Conservation (phyloP, 2,113 vertebrate genomes). For the Arenaria interpres region DNA sequence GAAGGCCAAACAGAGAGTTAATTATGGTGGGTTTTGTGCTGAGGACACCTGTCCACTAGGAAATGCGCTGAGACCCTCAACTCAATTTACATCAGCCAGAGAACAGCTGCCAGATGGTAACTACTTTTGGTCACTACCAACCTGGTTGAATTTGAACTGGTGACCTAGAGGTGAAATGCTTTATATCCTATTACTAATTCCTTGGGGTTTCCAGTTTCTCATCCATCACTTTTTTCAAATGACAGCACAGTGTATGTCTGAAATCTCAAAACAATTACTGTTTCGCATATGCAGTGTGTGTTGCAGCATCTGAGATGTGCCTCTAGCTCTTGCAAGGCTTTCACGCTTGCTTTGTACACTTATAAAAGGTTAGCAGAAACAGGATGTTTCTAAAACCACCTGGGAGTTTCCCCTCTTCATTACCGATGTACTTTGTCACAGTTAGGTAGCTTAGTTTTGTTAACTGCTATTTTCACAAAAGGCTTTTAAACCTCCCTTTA, state of each 20-base stretch:
- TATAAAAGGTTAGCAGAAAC: background rate
- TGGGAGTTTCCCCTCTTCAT: background rate
- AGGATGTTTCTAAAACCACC: background rate
- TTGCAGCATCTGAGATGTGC: background rate
- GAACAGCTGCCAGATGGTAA: slow-evolving; percentile 73
- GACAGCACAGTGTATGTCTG: slow-evolving; percentile 50
- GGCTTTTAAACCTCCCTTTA: background rate
- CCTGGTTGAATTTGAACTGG: slow-evolving; percentile 70
- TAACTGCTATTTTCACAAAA: background rate
- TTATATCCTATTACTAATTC: slow-evolving; percentile 73
- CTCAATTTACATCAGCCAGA: slow-evolving; percentile 67
- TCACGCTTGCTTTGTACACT: background rate
- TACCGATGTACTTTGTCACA: background rate
- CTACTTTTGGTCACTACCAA: slow-evolving; percentile 63
- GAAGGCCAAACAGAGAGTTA: slow-evolving; percentile 60
- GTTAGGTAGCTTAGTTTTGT: background rate
- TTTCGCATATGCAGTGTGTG: background rate
- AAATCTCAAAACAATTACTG: slow-evolving; percentile 61
- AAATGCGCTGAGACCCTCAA: slow-evolving; percentile 69
- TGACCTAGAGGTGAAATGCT: slow-evolving; percentile 74
- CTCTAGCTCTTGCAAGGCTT: background rate
- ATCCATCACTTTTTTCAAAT: slow-evolving; percentile 71
- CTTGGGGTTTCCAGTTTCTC: slow-evolving; percentile 69
- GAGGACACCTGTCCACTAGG: slow-evolving; percentile 69
- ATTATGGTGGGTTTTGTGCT: slow-evolving; percentile 62